These are phyloP conservation scores for Mesoclemmys tuberculata DNA, from an alignment of 2,113 vertebrate species.

Conservation along the genomic window DNA sequence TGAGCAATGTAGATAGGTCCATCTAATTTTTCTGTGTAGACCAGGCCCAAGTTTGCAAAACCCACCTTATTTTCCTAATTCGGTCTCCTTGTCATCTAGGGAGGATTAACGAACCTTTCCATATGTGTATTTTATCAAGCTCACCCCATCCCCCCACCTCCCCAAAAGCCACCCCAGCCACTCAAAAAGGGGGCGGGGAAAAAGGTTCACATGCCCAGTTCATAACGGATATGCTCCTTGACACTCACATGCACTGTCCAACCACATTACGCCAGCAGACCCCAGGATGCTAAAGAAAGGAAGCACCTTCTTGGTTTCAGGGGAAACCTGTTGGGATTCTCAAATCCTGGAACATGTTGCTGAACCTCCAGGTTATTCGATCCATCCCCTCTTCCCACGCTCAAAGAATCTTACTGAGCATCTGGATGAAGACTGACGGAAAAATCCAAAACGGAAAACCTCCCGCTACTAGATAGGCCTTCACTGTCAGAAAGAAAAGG, in stretches of 20 bases:
- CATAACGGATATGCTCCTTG: not conserved
- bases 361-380: not conserved
- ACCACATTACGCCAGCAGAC: rapidly evolving
- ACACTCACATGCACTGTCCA: too few species aligned
- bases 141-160: not conserved
- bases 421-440: not conserved
- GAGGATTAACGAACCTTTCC: not conserved
- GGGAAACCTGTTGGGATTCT: not conserved
- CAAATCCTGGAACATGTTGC: not conserved
- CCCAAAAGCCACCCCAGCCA: not conserved
- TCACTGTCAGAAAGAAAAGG: not conserved
- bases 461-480: not conserved
- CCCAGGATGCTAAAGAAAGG: not conserved
- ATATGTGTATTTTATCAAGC: not conserved
- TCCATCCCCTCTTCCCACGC: not conserved
- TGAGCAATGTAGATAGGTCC: not conserved
- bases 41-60: not conserved
- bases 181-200: not conserved
- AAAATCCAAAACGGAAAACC: not conserved
- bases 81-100: not conserved
- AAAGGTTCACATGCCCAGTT: not conserved
- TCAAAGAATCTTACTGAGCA: not conserved
- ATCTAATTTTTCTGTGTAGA: not conserved
- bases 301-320: not conserved
- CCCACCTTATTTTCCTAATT: not conserved